Evolutionary conservation across 53 echinoderm and acorn worm genomes (phyloP).

Genomic region (Paracentrotus lividus): DNA sequence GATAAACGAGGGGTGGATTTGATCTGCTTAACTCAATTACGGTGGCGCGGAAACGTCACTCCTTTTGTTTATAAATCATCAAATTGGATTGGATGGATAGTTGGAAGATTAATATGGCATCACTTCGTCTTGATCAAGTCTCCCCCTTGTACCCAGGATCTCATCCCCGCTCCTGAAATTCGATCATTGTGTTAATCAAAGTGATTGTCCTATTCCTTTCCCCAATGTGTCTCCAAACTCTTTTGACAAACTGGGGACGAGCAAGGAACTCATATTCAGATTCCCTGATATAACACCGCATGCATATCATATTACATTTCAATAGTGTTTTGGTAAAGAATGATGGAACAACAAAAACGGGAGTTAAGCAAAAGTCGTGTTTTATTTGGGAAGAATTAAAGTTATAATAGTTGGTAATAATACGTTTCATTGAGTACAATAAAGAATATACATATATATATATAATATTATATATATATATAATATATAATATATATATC

Average conservation of each 20-base stretch:
- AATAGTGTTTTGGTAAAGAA: no score
- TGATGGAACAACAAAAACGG: no score
- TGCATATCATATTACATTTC: conserved; percentile 1
- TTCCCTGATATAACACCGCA: background rate
- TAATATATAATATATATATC: no score
- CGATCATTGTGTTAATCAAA: conserved; percentile 68
- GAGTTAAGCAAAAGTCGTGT: no score
- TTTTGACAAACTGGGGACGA: background rate
- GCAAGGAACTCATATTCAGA: background rate
- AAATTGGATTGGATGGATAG: conserved; percentile 65
- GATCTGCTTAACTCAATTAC: conserved; percentile 69
- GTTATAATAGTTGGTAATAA: no score
- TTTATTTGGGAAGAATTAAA: no score
- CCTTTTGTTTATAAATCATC: conserved; percentile 70
- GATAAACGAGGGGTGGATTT: conserved; percentile 67
- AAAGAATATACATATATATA: no score
- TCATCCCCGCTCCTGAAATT: conserved; percentile 47
- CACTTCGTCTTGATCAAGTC: conserved; percentile 59
- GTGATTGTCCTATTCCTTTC: conserved; percentile 36
- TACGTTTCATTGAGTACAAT: no score
- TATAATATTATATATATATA: no score
- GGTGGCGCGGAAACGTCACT: conserved; percentile 57
- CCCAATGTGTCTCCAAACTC: conserved; percentile 14
- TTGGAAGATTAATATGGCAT: conserved; percentile 69
- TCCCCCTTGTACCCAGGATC: background rate